Conservation (phyloP, 2,888 invertebrate genomes). For the Lathronympha strigana region DNA sequence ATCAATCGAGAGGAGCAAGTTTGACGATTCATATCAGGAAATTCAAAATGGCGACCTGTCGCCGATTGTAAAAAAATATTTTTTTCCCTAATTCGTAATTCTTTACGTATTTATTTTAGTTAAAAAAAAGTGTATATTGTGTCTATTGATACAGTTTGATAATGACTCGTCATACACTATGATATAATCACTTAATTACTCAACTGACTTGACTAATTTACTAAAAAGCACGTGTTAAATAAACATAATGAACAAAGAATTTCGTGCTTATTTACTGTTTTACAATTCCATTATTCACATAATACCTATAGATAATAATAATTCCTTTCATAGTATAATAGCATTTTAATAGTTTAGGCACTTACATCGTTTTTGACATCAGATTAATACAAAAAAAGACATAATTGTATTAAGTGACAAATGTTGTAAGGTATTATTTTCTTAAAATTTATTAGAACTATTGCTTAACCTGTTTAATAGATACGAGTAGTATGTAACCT, state of each 20-base stretch:
- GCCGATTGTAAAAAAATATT: too few relatives aligned
- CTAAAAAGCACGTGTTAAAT: background rate
- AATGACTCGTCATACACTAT: background rate
- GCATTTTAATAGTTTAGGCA: background rate
- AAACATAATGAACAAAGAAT: constrained; percentile 6
- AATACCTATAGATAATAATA: background rate
- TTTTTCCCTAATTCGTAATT: too few relatives aligned
- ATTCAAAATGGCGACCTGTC: too few relatives aligned
- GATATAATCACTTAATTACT: background rate
- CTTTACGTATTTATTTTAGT: too few relatives aligned
- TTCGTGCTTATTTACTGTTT: background rate
- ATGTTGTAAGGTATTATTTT: background rate
- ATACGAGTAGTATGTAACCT: background rate
- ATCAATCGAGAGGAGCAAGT: too few relatives aligned
- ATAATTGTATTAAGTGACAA: background rate
- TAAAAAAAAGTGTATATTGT: background rate
- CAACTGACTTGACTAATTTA: background rate
- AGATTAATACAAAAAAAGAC: background rate
- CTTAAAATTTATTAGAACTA: background rate
- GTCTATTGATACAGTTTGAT: background rate
- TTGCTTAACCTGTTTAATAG: background rate
- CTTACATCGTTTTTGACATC: background rate
- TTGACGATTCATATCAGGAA: too few relatives aligned
- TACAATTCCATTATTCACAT: constrained; percentile 11
- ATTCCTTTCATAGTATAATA: background rate